Evolutionary conservation across 2,888 invertebrate genomes (phyloP).

Genomic region (Ophion ventricosus): DNA sequence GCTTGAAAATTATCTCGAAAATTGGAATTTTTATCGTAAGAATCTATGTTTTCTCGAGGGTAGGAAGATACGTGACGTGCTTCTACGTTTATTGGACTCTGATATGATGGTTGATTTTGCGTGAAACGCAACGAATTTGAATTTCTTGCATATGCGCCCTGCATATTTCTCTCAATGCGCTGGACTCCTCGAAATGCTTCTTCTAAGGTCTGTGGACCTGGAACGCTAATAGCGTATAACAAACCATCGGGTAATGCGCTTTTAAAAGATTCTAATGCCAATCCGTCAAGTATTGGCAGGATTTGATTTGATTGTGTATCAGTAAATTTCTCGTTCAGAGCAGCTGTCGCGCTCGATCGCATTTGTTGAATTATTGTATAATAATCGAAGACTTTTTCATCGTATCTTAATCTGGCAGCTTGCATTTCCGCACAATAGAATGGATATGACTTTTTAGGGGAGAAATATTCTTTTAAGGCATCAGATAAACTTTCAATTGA

Average conservation of each 20-base stretch:
- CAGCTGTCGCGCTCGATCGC: slow-evolving; percentile 12
- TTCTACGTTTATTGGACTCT: neutral
- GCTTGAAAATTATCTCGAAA: neutral
- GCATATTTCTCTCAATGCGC: too few relatives aligned
- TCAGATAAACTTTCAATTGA: slow-evolving; percentile 5
- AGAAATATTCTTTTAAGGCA: slow-evolving; percentile 22
- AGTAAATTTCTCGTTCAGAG: slow-evolving; percentile 11
- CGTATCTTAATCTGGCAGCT: slow-evolving; percentile 30
- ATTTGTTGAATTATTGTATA: slow-evolving; percentile 5
- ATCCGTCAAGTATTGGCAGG: slow-evolving; percentile 26
- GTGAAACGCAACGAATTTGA: slow-evolving; percentile 17
- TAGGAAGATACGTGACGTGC: neutral
- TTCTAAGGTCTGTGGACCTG: slow-evolving; percentile 11
- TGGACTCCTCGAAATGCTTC: slow-evolving; percentile 18
- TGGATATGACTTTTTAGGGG: slow-evolving; percentile 26
- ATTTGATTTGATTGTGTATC: slow-evolving; percentile 8
- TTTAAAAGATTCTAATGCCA: slow-evolving; percentile 55
- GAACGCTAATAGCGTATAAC: slow-evolving; percentile 53
- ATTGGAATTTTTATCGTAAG: neutral
- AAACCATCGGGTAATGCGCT: slow-evolving; percentile 50
- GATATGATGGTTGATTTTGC: neutral
- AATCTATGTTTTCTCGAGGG: neutral
- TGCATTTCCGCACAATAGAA: slow-evolving; percentile 53
- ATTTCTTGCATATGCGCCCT: slow-evolving; percentile 3
- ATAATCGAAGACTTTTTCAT: slow-evolving; percentile 33